phyloP scores from a whole-genome alignment of 1,140 invertebrate genomes.

The Drosophila insularis region DNA sequence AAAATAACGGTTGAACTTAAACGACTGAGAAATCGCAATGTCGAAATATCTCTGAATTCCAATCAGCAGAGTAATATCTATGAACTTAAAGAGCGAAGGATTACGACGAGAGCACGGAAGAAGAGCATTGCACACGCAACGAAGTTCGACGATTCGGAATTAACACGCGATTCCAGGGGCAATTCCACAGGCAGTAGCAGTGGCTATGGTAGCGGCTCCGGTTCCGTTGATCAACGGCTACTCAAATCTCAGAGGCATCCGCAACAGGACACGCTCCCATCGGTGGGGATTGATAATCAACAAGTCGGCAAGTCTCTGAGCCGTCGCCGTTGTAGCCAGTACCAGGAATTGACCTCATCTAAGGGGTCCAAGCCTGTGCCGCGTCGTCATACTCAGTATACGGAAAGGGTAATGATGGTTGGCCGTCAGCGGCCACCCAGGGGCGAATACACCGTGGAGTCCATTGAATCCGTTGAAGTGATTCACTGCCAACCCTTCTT shows the following conservation, averaged over 20 bases:
- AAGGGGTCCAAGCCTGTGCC: conserved; percentile 7
- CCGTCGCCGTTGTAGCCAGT: conserved; percentile 37
- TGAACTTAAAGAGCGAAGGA: conserved; percentile 39
- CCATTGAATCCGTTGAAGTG: conserved; percentile 86
- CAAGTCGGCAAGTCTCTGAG: conserved; percentile 13
- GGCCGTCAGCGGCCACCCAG: conserved; percentile 40
- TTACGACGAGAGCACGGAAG: too few relatives aligned
- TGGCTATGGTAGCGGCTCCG: conserved; percentile 55
- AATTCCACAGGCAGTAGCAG: conserved; percentile 55
- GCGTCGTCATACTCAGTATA: background rate
- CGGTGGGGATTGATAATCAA: too few relatives aligned
- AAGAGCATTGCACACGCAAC: too few relatives aligned
- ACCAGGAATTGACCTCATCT: background rate
- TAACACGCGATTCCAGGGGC: conserved; percentile 45
- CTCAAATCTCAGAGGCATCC: too few relatives aligned
- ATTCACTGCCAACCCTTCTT: conserved; percentile 85
- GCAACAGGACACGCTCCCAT: background rate
- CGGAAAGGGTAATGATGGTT: conserved; percentile 31
- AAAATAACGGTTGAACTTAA: too few relatives aligned
- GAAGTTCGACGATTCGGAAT: too few relatives aligned
- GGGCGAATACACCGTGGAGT: conserved; percentile 88
- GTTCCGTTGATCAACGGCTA: conserved; percentile 32
- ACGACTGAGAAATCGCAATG: conserved; percentile 24
- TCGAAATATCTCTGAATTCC: conserved; percentile 60
- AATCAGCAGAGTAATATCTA: conserved; percentile 56